phyloP scores from a whole-genome alignment of 2,113 vertebrate genomes.

The Cromileptes altivelis region DNA sequence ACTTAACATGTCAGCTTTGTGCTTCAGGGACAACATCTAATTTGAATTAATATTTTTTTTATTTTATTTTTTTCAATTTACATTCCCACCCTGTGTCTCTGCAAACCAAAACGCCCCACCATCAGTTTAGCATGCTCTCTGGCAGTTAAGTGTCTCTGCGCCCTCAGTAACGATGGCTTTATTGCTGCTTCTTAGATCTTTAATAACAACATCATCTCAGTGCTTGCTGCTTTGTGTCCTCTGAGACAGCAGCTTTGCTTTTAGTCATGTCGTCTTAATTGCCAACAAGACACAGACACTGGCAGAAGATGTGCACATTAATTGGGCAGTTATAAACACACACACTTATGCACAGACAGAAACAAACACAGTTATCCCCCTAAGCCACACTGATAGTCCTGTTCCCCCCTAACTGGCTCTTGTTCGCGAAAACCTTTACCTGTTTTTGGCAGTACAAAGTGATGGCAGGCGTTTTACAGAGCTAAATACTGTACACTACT shows the following conservation, averaged over 20 bases:
- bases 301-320: conserved; percentile 44
- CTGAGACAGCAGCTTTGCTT: conserved; percentile 28
- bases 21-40: conserved; percentile 42
- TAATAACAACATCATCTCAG: conserved; percentile 41
- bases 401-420: conserved; percentile 30
- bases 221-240: conserved; percentile 16
- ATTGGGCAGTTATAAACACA: conserved; percentile 46
- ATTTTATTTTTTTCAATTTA: background rate
- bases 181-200: conserved; percentile 35
- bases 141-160: conserved; percentile 4
- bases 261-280: conserved; percentile 53
- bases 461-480: background rate
- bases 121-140: conserved; percentile 14
- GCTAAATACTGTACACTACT: no score
- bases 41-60: background rate
- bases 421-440: conserved; percentile 16
- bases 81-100: background rate
- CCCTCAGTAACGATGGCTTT: background rate
- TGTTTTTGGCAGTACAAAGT: conserved; percentile 20
- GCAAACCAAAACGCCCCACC: conserved; percentile 16
- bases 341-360: conserved; percentile 19
- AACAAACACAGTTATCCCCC: conserved; percentile 21
- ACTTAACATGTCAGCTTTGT: conserved; percentile 36
- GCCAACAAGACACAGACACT: conserved; percentile 38
- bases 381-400: conserved; percentile 1